Evolutionary conservation across 2,888 invertebrate genomes (phyloP), one percentile per base, ranked within the genome.

Genomic region (Hyles lineata): DNA sequence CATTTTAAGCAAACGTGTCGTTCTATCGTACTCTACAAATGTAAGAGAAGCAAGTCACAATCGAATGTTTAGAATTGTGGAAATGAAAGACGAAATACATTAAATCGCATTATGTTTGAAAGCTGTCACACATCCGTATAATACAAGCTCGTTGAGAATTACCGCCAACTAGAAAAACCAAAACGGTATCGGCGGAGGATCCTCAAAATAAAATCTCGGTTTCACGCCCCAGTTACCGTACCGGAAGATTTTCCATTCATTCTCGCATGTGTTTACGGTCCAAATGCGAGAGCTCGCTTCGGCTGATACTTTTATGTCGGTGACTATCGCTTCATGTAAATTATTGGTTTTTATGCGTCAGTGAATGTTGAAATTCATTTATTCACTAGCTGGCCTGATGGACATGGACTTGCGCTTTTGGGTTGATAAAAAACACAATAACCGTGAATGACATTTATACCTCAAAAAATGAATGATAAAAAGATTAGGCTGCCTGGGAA

Each of bases 181-280:
- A 82, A 80, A 82, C 84, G 84, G 83, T 84, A 84, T 83, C 83
- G 73, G 79, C 79, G 81, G 82, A 83, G 83, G 80, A 81, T 87
- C 78, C 79, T 84, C 83, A 79, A 86, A 89, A 90, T 89, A 87
- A 87, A 89, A 90, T 89, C 87, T 89, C 83, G 76, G 87, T 80
- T 87, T 86, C 83, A 87, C 87, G 88, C 88, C 83, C 89, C 87
- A 90, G 87, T 91, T 87, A 83, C 79, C 79, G 79, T 75, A 73
- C 81, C 80, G 84, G 81, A 83, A 87, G 87, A 87, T 86, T 85
- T 82, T 72, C 84, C 83, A 86, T 89, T 87, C 85, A 87, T 87
- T 85, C 83, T 82, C 84, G 81, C 81, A 85, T 83, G 80, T 87
- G 83, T 84, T 84, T 82, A 84, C 80, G 77, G 71, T 75, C 80